phyloP scores from a whole-genome alignment of 1,140 invertebrate species.

The Brachionus koreanus region DNA sequence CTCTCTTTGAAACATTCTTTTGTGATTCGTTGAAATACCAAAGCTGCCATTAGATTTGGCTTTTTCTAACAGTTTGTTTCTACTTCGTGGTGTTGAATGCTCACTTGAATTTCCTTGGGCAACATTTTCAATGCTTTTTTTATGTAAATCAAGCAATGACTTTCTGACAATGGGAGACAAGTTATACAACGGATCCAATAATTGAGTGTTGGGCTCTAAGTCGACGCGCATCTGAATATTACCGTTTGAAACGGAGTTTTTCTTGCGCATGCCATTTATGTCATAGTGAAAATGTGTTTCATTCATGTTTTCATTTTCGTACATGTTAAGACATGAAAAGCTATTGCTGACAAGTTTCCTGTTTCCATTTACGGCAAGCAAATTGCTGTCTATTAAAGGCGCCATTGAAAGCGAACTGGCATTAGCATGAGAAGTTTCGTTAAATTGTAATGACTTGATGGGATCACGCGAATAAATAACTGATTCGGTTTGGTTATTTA shows the following conservation, averaged over 20 bases:
- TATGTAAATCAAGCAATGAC: conserved; percentile 11
- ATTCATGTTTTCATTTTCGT: background rate
- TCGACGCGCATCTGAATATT: background rate
- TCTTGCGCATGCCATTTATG: background rate
- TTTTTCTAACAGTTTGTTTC: background rate
- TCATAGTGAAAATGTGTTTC: conserved; percentile 3
- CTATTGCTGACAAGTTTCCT: background rate
- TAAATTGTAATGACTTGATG: background rate
- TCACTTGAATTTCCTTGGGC: background rate
- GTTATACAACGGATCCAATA: background rate
- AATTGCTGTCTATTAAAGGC: background rate
- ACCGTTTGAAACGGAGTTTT: background rate
- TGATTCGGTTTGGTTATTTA: conserved; percentile 21
- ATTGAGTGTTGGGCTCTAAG: background rate
- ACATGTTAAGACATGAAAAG: conserved; percentile 25
- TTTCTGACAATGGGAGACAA: background rate
- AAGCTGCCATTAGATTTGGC: background rate
- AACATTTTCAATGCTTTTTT: conserved; percentile 36
- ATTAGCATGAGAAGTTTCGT: background rate
- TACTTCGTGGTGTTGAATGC: background rate
- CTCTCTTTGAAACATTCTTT: background rate
- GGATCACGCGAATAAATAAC: conserved; percentile 38
- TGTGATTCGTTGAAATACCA: background rate
- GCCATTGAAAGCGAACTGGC: background rate
- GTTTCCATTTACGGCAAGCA: background rate